phyloP scores from a whole-genome alignment of 1,140 invertebrate species.

The Acromyrmex charruanus region DNA sequence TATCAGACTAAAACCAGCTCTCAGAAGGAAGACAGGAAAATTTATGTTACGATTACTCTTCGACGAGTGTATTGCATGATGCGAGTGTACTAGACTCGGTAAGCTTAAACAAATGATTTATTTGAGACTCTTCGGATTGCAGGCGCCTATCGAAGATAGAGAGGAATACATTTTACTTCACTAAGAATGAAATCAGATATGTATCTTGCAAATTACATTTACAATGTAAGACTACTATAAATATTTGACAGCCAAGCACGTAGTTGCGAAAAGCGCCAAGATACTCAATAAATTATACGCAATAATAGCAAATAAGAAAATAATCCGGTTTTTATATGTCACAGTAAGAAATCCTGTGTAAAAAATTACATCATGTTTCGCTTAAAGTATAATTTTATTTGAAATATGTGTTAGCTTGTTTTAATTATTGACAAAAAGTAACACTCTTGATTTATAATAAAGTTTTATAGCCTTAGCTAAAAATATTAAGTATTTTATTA shows the following conservation, averaged over 20 bases:
- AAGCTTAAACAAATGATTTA: constrained; percentile 67
- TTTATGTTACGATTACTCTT: constrained; percentile 42
- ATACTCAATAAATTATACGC: constrained; percentile 24
- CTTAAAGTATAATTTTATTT: not conserved
- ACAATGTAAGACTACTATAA: constrained; percentile 26
- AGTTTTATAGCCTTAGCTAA: too few relatives aligned
- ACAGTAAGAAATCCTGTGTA: not conserved
- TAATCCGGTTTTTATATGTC: not conserved
- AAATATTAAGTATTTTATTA: not conserved
- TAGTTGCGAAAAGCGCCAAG: not conserved
- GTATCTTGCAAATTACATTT: constrained; percentile 34
- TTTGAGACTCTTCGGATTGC: constrained; percentile 32
- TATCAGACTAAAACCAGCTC: constrained; percentile 49
- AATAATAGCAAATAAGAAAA: constrained; percentile 7
- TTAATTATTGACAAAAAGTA: not conserved
- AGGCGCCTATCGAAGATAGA: constrained; percentile 20
- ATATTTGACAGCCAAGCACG: constrained; percentile 26
- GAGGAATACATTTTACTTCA: not conserved
- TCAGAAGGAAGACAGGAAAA: constrained; percentile 29
- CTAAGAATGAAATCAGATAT: not conserved
- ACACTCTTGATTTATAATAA: too few relatives aligned
- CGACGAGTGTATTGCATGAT: constrained; percentile 15
- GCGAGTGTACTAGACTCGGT: not conserved
- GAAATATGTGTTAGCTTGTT: not conserved
- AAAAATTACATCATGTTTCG: not conserved